These are phyloP conservation scores for Peribatodes rhomboidaria DNA, from an alignment of 2,888 invertebrate species.

Conservation along the genomic window DNA sequence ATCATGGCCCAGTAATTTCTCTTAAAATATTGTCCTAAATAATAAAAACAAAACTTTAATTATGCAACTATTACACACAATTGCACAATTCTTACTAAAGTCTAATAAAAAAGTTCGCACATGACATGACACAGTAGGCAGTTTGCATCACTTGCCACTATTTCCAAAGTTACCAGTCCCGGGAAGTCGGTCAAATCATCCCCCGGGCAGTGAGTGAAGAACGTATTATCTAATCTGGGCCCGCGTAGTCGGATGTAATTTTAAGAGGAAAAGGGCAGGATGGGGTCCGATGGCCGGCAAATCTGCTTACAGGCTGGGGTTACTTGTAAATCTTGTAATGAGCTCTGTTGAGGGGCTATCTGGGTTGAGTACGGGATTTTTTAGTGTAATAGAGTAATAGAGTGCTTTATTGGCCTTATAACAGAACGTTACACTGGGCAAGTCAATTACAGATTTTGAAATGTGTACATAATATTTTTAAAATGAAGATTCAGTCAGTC, in stretches of 20 bases:
- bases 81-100: neutral
- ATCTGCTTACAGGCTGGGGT: constrained; percentile 21
- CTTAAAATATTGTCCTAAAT: too few relatives aligned
- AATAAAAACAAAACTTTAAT: too few relatives aligned
- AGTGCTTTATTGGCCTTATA: too few relatives aligned
- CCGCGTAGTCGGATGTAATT: constrained; percentile 28
- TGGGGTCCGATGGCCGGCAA: constrained; percentile 20
- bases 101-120: neutral
- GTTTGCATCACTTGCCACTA: constrained; percentile 2
- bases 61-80: too few relatives aligned
- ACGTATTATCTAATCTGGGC: constrained; percentile 2
- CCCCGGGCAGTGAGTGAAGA: constrained; percentile 15
- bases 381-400: too few relatives aligned
- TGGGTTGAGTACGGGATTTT: neutral
- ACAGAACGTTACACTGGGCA: too few relatives aligned
- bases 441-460: too few relatives aligned
- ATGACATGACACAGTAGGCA: neutral
- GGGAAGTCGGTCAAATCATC: constrained; percentile 35
- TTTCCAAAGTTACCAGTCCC: neutral
- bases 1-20: too few relatives aligned
- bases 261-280: constrained; percentile 28
- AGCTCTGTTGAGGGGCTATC: neutral
- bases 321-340: neutral
- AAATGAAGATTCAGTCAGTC: too few relatives aligned
- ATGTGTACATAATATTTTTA: too few relatives aligned